phyloP scores from a whole-genome alignment of 2,888 invertebrate genomes.

The Sesamia inferens region DNA sequence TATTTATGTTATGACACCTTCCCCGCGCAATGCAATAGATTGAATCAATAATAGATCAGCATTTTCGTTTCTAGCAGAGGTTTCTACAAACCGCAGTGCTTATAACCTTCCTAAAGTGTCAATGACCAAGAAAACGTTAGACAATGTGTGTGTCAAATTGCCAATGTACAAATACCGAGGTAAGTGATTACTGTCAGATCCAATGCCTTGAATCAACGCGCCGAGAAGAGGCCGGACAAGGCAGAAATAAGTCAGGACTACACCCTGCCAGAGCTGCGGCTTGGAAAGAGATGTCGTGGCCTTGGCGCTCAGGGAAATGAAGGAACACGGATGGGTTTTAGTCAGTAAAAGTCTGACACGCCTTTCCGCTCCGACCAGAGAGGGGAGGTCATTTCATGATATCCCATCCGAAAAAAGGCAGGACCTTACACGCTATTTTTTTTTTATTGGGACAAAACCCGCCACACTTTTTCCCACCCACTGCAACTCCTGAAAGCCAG shows the following conservation, averaged over 20 bases:
- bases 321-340: no score
- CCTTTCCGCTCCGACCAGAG: no score
- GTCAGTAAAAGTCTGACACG: no score
- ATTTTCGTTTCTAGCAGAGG: neutral
- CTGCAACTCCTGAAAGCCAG: no score
- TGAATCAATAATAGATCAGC: neutral
- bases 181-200: neutral
- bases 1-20: neutral
- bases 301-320: no score
- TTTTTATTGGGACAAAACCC: no score
- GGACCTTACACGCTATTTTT: no score
- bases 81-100: neutral
- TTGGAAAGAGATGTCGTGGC: no score
- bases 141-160: conserved; percentile 5
- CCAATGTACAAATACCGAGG: neutral
- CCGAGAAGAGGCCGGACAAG: neutral
- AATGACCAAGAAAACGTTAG: neutral
- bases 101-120: neutral
- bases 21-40: neutral
- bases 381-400: no score
- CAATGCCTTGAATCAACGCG: neutral
- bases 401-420: no score
- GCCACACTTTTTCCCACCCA: no score
- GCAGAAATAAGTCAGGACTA: neutral
- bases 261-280: no score